Conservation (phyloP, 2,797 vertebrate genomes). For the Psittacula derbiana region DNA sequence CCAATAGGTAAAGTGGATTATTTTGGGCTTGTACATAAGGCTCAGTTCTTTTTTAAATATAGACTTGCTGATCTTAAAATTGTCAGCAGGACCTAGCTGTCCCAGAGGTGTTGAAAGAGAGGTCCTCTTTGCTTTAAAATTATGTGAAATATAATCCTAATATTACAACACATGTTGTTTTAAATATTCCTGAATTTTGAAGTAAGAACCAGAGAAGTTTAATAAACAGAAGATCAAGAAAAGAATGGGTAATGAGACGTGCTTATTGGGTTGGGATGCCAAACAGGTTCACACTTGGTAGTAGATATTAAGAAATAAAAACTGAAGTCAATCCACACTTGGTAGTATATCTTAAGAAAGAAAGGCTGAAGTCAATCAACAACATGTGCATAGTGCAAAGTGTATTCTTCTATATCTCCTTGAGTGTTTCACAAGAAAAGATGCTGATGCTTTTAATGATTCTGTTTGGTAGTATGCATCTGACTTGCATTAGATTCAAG, state of each 20-base stretch:
- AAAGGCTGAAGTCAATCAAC: background rate
- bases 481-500: background rate
- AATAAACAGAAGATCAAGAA: background rate
- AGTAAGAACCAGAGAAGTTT: background rate
- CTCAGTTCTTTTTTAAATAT: background rate
- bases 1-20: background rate
- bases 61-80: background rate
- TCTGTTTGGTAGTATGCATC: background rate
- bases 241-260: background rate
- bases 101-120: background rate
- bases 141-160: background rate
- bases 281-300: background rate
- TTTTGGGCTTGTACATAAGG: background rate
- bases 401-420: background rate
- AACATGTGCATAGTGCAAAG: background rate
- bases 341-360: background rate
- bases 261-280: background rate
- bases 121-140: background rate
- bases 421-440: background rate
- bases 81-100: background rate
- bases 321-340: background rate
- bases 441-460: background rate
- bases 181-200: constrained; percentile 2
- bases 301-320: background rate
- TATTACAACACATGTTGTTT: background rate